Evolutionary conservation across 2,888 invertebrate genomes (phyloP), one percentile per base, ranked within the genome.

Genomic region (Drosophila putrida): DNA sequence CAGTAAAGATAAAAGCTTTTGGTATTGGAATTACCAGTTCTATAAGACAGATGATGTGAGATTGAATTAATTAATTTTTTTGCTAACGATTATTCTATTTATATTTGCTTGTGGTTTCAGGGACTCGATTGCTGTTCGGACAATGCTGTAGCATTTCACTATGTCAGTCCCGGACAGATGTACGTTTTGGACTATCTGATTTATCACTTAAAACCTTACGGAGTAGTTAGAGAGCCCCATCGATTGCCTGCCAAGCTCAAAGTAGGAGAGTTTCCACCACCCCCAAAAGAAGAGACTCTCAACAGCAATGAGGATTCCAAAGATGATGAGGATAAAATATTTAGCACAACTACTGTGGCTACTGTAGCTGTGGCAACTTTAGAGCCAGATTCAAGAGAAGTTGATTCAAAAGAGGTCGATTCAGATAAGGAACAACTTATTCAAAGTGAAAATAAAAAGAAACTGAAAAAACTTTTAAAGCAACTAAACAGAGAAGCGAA

Each of bases 1-100:
- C 9, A 95, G 62, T 81, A 95, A 96, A 43, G 94, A 95, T 70
- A 95, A 95, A 82, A 94, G 93, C 38, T 97, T 96, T 90, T 99
- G 99, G 99, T 98, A 98, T 91, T 98, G 97, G 97, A 95, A 95
- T 81, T 98, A 98, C 91, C 96, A 97, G 70, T 99, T 95, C 93
- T 98, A 98, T 90, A 96, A 97, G 25, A 95, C 96, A 28, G 96
- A 96, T 91, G 96, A 97, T 59, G 90, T 91, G 31, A 65, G 77
- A 20, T 20, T 20, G 20, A 20, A 20, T 63, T 38, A 9, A 20
- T 9, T 0, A n/a, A 5, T 31, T 8, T 31, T 20, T 20, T 20
- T 20, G 2, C 3, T 20, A 20, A 20, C 3, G 20, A 20, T 20
- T 20, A 20, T 20, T 3, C 3, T 20, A 20, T 2, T 20, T 3